These are phyloP conservation scores for Sussaba pulchella DNA, from an alignment of 2,888 invertebrate genomes.

Conservation along the genomic window DNA sequence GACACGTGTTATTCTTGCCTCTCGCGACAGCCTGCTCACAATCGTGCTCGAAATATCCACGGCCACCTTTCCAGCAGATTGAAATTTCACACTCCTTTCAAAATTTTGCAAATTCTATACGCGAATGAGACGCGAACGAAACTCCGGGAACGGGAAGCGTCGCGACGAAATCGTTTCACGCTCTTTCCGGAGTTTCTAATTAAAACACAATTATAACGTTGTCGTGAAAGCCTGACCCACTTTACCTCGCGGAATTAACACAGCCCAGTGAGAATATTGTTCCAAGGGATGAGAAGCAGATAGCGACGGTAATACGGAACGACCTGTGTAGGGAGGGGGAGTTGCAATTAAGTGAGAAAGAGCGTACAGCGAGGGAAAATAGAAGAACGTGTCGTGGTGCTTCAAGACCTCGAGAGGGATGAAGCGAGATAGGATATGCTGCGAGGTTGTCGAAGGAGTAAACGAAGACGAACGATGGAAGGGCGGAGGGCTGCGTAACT, in stretches of 20 bases:
- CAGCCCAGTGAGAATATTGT: conserved; percentile 2
- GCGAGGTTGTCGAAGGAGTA: conserved; percentile 39
- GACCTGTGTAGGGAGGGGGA: conserved; percentile 12
- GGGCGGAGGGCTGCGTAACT: conserved; percentile 54
- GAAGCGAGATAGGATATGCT: conserved; percentile 22
- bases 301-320: conserved; percentile 42
- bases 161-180: background rate
- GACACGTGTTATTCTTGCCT: conserved; percentile 62
- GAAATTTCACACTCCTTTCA: conserved; percentile 10
- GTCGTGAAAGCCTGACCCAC: conserved; percentile 31
- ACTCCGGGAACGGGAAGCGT: no score
- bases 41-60: conserved; percentile 11
- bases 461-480: conserved; percentile 44
- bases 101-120: background rate
- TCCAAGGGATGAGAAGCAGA: conserved; percentile 10
- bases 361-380: conserved; percentile 32
- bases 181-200: conserved; percentile 35
- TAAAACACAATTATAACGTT: conserved; percentile 49
- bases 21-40: conserved; percentile 48
- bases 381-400: conserved; percentile 19
- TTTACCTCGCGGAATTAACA: conserved; percentile 19
- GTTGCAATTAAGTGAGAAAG: conserved; percentile 53
- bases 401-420: conserved; percentile 12
- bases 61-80: background rate
- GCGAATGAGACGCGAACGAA: no score